Base-by-base conservation (phyloP, 2,888 invertebrate species). In the Empis livida region DNA sequence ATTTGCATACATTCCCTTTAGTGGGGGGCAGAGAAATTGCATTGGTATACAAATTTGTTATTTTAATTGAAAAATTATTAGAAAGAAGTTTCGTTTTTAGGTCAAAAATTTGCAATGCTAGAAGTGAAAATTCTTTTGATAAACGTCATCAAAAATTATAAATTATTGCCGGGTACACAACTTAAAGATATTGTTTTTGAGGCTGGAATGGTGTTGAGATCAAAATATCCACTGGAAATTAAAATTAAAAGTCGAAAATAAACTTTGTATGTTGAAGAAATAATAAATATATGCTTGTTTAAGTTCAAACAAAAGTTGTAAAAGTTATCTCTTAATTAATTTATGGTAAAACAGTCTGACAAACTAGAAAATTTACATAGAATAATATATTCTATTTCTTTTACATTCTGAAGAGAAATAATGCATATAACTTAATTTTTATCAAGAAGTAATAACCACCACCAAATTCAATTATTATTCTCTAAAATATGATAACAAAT, bases 21-120 rank as follows among this genome's bases (percentile, higher is more conserved):
- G 81, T 58, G 81, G 79, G 1, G 82, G 82, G 3, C 76, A 77
- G 0, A 71, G 82, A 23, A 82, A 82, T 61, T 82, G 82, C 55
- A 80, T 82, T 53, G 82, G 80, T 79, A 67, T 59, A 47, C 10
- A 38, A 20, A 10, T 45, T 16, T 16, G 32, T 49, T 39, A 6
- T 37, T 14, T 32, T 11, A n/a, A 4, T 32, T 32, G 2, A 32
- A n/a, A 32, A 9, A 11, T 6, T 37, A 11, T 37, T 6, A 10
- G 4, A 9, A 15, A 37, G 15, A 37, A 32, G 3, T 13, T 35
- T 31, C 3, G 14, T 11, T 41, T 50, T 14, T 42, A 79, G 80
- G 82, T 14, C 77, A 82, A 62, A 74, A 76, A 53, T 82, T 79
- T 57, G 81, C 82, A 0, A 74, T 78, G 63, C 59, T 79, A 38